Percentiles rank a stretch among this genome's conserved stretches.
phyloP scores from a whole-genome alignment of 1,140 invertebrate species.

The Drosophila ironensis region DNA sequence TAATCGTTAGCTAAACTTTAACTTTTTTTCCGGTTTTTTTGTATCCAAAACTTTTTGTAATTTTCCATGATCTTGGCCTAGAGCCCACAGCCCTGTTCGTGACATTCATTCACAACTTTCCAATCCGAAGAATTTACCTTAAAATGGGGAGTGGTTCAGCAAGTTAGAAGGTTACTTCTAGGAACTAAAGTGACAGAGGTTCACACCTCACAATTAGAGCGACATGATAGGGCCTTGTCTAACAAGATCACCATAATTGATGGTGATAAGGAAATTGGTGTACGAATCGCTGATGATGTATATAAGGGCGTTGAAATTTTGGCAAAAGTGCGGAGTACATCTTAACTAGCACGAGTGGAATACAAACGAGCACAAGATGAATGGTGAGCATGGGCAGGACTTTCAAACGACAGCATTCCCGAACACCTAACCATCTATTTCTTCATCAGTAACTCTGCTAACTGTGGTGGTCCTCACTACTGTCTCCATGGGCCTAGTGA shows the following conservation, averaged over 20 bases:
- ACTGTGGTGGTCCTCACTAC: constrained; percentile 62
- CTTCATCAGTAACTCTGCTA: constrained; percentile 55
- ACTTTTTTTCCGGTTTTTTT: no score
- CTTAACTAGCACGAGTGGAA: constrained; percentile 50
- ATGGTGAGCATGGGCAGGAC: constrained; percentile 37
- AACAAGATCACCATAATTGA: constrained; percentile 42
- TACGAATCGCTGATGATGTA: constrained; percentile 17
- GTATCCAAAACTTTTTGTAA: background rate
- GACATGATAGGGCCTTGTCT: constrained; percentile 46
- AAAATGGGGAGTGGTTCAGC: constrained; percentile 34
- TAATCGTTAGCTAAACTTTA: background rate
- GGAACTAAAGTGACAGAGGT: constrained; percentile 37
- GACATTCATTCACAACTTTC: constrained; percentile 55
- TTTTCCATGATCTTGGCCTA: background rate
- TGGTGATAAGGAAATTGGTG: constrained; percentile 23
- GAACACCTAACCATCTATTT: no score
- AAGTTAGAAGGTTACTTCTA: constrained; percentile 43
- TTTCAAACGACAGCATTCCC: no score
- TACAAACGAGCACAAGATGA: constrained; percentile 53
- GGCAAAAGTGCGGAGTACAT: constrained; percentile 60
- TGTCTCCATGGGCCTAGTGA: constrained; percentile 36
- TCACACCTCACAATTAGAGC: constrained; percentile 58
- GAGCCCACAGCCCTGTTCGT: constrained; percentile 25
- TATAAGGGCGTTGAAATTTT: constrained; percentile 54
- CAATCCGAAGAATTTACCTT: background rate